These are phyloP conservation scores for Arvicanthis niloticus DNA, from an alignment of 2,113 vertebrate genomes.

Conservation along the genomic window DNA sequence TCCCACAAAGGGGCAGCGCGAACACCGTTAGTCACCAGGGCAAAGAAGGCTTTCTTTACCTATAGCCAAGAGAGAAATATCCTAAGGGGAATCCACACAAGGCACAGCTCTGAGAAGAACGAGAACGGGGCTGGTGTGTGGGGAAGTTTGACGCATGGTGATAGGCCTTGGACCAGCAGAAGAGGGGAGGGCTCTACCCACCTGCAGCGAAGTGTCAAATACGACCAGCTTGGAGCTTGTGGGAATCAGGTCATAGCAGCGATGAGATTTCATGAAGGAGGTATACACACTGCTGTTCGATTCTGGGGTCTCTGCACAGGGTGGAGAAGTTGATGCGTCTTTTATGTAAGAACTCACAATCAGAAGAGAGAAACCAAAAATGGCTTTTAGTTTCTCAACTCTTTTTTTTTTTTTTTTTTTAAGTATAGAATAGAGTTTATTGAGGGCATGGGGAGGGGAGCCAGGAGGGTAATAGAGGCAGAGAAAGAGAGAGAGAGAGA, in stretches of 20 bases:
- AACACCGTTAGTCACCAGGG: slow-evolving; percentile 97
- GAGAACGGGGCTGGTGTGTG: neutral
- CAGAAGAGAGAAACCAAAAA: neutral
- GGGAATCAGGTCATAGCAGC: slow-evolving; percentile 98
- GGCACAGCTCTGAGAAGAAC: neutral
- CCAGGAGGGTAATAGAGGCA: too few relatives aligned
- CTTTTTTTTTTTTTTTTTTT: too few relatives aligned
- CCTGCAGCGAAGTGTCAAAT: slow-evolving; percentile 98
- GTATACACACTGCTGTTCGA: slow-evolving; percentile 92
- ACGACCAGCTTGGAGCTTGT: slow-evolving; percentile 99
- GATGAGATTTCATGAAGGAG: slow-evolving; percentile 97
- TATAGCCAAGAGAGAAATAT: slow-evolving; percentile 74
- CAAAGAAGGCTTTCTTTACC: slow-evolving; percentile 99
- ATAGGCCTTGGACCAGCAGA: neutral
- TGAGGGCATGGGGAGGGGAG: too few relatives aligned
- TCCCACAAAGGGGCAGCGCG: slow-evolving; percentile 98
- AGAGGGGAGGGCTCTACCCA: slow-evolving; percentile 72
- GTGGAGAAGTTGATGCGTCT: slow-evolving; percentile 59
- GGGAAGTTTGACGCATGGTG: neutral
- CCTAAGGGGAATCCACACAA: neutral
- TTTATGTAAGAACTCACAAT: slow-evolving; percentile 41
- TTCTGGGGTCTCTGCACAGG: slow-evolving; percentile 83
- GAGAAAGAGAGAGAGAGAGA: too few relatives aligned
- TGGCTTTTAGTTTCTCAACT: slow-evolving; percentile 4
- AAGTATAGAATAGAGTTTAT: too few relatives aligned